phyloP scores from a whole-genome alignment of 1,140 invertebrate genomes.

The Cephus cinctus region DNA sequence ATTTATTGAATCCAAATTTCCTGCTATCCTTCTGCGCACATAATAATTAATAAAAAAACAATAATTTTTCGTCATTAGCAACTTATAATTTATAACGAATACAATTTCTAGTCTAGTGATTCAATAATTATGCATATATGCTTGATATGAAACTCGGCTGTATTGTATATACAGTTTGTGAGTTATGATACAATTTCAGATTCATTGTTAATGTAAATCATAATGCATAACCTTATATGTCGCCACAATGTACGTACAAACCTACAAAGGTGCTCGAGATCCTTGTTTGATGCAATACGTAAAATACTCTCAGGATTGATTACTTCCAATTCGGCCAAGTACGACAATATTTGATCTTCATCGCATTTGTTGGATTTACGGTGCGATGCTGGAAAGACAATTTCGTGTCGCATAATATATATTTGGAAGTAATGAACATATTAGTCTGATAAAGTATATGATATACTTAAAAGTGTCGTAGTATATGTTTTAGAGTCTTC shows the following conservation, averaged over 20 bases:
- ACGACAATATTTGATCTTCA: constrained; percentile 33
- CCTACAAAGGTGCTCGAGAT: constrained; percentile 21
- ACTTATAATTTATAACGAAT: no score
- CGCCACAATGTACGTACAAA: constrained; percentile 14
- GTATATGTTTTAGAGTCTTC: background rate
- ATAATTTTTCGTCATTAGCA: no score
- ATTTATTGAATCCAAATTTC: constrained; percentile 10
- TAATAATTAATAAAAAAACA: background rate
- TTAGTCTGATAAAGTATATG: background rate
- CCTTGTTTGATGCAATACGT: constrained; percentile 21
- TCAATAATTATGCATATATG: no score
- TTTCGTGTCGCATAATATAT: background rate
- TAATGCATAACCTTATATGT: constrained; percentile 1
- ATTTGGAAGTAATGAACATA: background rate
- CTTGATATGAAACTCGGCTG: no score
- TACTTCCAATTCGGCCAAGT: constrained; percentile 35
- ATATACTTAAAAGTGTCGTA: background rate
- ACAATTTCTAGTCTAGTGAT: no score
- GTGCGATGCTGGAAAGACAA: background rate
- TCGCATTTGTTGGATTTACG: constrained; percentile 20
- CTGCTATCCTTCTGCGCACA: constrained; percentile 6
- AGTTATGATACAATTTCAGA: no score
- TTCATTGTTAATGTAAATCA: background rate
- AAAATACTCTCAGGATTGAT: constrained; percentile 36
- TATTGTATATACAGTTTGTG: no score